Conservation (phyloP, 30 jellyfish, hydroid and myxozoan species). For the Aurelia sp. region DNA sequence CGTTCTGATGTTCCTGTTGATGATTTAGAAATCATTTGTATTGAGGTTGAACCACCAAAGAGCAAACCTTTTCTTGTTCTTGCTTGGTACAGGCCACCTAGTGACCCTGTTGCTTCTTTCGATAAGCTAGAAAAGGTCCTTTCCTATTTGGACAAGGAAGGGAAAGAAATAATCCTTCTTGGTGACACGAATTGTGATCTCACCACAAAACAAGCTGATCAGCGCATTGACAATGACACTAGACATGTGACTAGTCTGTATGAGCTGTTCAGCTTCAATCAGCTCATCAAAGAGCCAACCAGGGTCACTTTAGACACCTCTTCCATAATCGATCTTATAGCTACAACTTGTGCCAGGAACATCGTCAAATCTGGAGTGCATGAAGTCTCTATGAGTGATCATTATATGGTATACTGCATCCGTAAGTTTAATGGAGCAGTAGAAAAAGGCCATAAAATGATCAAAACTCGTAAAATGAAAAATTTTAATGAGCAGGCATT, state of each 20-base stretch:
- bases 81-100: too few relatives aligned
- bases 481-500: slow-evolving; percentile 27
- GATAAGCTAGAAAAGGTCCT: too few relatives aligned
- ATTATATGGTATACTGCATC: slow-evolving; percentile 47
- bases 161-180: slow-evolving; percentile 9
- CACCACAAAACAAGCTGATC: slow-evolving; percentile 10
- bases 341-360: too few relatives aligned
- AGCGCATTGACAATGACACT: neutral
- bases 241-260: neutral
- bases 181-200: slow-evolving; percentile 22
- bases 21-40: too few relatives aligned
- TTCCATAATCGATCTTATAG: too few relatives aligned
- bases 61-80: too few relatives aligned
- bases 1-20: neutral
- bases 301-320: neutral
- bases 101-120: too few relatives aligned
- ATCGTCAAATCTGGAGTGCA: slow-evolving; percentile 3
- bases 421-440: slow-evolving; percentile 51
- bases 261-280: slow-evolving; percentile 3
- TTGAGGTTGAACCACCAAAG: too few relatives aligned
- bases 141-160: too few relatives aligned
- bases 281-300: slow-evolving; percentile 4
- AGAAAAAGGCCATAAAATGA: slow-evolving; percentile 43
- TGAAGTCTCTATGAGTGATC: slow-evolving; percentile 57
- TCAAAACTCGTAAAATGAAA: slow-evolving; percentile 55